A percentile compares a stretch with the other conserved stretches of the same genome.
Conservation (phyloP, 1,140 invertebrate species). For the Arctopsyche grandis region DNA sequence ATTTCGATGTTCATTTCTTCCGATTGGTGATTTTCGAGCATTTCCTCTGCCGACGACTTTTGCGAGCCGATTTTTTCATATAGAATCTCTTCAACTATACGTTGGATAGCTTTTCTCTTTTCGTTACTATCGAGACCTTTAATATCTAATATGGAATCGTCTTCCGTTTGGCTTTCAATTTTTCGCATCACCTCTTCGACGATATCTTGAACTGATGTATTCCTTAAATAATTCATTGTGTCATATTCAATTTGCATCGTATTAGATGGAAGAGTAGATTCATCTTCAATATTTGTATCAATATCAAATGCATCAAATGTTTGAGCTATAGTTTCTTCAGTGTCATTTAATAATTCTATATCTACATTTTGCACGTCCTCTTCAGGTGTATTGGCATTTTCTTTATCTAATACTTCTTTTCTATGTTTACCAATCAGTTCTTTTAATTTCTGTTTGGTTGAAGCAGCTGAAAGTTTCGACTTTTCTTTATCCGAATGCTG, state of each 20-base stretch:
- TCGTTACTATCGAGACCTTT: conserved; percentile 61
- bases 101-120: conserved; percentile 64
- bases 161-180: conserved; percentile 63
- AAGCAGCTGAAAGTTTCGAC: conserved; percentile 62
- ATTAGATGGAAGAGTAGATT: conserved; percentile 37
- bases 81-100: conserved; percentile 65
- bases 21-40: too few species aligned
- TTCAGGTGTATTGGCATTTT: conserved; percentile 57
- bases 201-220: conserved; percentile 63
- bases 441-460: conserved; percentile 65
- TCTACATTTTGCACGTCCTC: conserved; percentile 40
- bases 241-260: conserved; percentile 46
- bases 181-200: conserved; percentile 64
- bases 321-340: conserved; percentile 44
- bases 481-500: conserved; percentile 60
- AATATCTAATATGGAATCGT: conserved; percentile 56
- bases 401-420: conserved; percentile 61
- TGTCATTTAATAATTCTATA: conserved; percentile 56
- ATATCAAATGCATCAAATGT: conserved; percentile 23
- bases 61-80: conserved; percentile 57
- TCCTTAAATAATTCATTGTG: conserved; percentile 50
- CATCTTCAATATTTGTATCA: neutral
- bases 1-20: too few species aligned
- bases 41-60: neutral
- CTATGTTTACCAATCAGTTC: conserved; percentile 65